Evolutionary conservation across 2,797 vertebrate species (phyloP), one percentile per base, ranked within the genome.

Genomic region (Cetoscarus ocellatus): DNA sequence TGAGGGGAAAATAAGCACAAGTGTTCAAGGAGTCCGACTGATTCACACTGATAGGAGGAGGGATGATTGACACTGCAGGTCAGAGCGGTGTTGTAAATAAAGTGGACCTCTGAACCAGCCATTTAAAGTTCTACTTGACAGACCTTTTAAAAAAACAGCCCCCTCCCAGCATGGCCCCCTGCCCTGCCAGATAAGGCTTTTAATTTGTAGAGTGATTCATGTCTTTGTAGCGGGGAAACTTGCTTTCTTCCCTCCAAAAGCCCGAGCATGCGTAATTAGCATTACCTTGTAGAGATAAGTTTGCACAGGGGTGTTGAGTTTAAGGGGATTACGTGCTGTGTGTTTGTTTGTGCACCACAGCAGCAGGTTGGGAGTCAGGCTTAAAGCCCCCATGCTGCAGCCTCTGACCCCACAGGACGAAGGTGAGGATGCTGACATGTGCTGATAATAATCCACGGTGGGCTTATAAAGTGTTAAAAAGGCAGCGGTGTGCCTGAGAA

Each of bases 231-330:
- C 49, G 53, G 58, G 70, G 49, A 70, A 82, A 87, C 67, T 72
- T 79, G 64, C 54, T 8, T 77, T 73, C 76, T 48, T 72, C 73
- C 70, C 80, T 83, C 76, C 68, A 77, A 85, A 39, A 86, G 78
- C 67, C 5, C 0, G 59, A 85, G 87, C 75, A 57, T 43, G 70
- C 72, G 73, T 91, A 90, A 92, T 91, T 90, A 91, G 87, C 77
- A 79, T 80, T 87, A 80, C 85, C 77, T 80, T 35, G 65, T 70
- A 36, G 69, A 86, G 91, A 90, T 91, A 87, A 89, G 76, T 50
- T 53, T 71, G 67, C 77, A 47, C 67, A 35, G 73, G 74, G 69
- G 75, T 60, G 72, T 68, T 57, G 74, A 75, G 61, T 86, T 83
- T 69, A 81, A 86, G 63, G 75, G 80, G 84, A 89, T 92, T 86